These are phyloP conservation scores for Pitangus sulphuratus DNA, from an alignment of 2,797 vertebrate genomes.

Conservation along the genomic window DNA sequence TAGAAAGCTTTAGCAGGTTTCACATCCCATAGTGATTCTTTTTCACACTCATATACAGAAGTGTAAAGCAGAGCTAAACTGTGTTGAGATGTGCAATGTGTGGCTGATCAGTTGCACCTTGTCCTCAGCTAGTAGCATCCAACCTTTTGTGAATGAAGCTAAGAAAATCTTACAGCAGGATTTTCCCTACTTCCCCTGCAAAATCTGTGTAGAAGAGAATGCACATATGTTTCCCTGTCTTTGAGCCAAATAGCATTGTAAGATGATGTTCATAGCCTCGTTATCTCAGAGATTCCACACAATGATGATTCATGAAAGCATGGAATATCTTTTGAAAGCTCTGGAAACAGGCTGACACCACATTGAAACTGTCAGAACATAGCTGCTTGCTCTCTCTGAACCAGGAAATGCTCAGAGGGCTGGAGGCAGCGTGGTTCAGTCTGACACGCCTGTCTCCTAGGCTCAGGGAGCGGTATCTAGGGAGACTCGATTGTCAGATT, in stretches of 20 bases:
- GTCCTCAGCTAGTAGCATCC: background rate
- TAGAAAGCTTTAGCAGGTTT: background rate
- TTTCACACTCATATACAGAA: background rate
- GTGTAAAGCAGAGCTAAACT: background rate
- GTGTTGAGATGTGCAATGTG: background rate
- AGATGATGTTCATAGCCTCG: background rate
- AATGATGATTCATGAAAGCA: conserved; percentile 3
- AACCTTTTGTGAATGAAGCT: background rate
- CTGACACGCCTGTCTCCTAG: background rate
- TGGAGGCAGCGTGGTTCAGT: background rate
- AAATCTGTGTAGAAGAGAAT: background rate
- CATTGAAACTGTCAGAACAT: background rate
- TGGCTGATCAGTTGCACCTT: background rate
- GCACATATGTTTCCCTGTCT: background rate
- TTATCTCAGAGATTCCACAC: conserved; percentile 16
- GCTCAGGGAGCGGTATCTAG: background rate
- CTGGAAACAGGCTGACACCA: background rate
- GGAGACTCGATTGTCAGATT: background rate
- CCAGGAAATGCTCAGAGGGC: background rate
- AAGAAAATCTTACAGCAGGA: background rate
- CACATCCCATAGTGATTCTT: background rate
- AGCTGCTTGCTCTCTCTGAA: background rate
- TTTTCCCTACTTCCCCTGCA: background rate
- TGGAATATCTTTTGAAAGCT: conserved; percentile 23
- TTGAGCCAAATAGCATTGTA: background rate